Percentiles rank a stretch among this genome's conserved stretches.
Conservation (phyloP, 2,113 vertebrate genomes). For the Meles meles region DNA sequence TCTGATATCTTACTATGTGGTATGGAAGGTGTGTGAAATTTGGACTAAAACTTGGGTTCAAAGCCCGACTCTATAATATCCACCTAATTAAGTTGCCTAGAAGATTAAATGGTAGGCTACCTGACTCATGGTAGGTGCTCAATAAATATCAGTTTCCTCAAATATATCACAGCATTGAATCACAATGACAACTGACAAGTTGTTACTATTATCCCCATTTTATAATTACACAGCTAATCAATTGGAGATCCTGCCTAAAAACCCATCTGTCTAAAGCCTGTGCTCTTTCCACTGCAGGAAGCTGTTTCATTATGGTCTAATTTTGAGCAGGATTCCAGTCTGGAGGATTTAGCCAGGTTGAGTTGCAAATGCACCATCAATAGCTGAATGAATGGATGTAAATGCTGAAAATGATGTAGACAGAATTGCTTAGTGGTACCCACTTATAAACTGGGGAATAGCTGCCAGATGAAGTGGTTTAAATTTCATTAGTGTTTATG, state of each 20-base stretch:
- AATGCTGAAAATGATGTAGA: not conserved
- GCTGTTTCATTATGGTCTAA: not conserved
- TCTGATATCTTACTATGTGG: not conserved
- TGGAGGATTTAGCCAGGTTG: not conserved
- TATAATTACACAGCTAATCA: not conserved
- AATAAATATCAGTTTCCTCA: not conserved
- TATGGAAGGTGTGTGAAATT: not conserved
- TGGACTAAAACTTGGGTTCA: not conserved
- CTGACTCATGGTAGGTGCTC: not conserved
- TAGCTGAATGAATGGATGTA: not conserved
- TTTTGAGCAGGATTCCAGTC: not conserved
- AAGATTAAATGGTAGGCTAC: not conserved
- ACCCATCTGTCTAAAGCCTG: not conserved
- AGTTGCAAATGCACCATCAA: not conserved
- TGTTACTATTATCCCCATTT: not conserved
- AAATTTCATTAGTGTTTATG: not conserved
- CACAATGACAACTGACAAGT: not conserved
- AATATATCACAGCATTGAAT: not conserved
- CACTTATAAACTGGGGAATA: not conserved
- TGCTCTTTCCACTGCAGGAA: not conserved
- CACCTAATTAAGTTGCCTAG: not conserved
- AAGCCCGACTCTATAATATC: not conserved
- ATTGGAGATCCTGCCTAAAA: not conserved
- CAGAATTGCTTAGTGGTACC: not conserved
- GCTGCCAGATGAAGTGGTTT: not conserved